Evolutionary conservation across 2,888 invertebrate genomes (phyloP).

Genomic region (Tenthredo scrophulariae): DNA sequence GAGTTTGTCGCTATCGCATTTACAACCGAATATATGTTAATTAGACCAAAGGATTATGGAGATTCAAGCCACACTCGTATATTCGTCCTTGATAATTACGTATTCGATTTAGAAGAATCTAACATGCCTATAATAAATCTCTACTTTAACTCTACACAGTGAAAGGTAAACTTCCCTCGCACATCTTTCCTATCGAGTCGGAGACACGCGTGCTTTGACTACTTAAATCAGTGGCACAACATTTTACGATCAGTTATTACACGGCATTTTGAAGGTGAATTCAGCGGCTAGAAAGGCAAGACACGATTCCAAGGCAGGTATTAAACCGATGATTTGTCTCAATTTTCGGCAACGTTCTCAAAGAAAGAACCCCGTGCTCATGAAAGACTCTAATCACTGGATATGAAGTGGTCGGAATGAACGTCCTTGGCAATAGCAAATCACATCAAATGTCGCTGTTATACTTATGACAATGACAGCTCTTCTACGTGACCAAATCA

Average conservation of each 20-base stretch:
- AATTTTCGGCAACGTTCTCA: not conserved
- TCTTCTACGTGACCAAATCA: conserved; percentile 17
- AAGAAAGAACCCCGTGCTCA: too few relatives aligned
- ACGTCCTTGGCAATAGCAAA: not conserved
- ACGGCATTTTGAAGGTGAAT: not conserved
- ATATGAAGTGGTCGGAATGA: not conserved
- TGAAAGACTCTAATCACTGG: not conserved
- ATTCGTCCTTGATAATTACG: not conserved
- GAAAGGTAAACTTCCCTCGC: conserved; percentile 37
- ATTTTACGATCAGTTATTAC: conserved; percentile 18
- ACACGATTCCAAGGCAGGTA: not conserved
- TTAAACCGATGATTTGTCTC: not conserved
- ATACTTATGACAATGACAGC: not conserved
- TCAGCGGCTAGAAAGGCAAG: not conserved
- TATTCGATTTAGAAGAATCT: conserved; percentile 1
- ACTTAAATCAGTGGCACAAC: conserved; percentile 7
- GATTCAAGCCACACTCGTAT: not conserved
- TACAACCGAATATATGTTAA: not conserved
- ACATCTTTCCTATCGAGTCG: not conserved
- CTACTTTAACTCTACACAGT: not conserved
- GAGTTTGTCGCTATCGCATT: not conserved
- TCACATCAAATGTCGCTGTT: not conserved
- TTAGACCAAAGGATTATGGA: not conserved
- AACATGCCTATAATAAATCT: not conserved
- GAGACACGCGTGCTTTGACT: not conserved